Base-by-base conservation (phyloP, 1,140 invertebrate species). In the Diplogasteroides magnus region DNA sequence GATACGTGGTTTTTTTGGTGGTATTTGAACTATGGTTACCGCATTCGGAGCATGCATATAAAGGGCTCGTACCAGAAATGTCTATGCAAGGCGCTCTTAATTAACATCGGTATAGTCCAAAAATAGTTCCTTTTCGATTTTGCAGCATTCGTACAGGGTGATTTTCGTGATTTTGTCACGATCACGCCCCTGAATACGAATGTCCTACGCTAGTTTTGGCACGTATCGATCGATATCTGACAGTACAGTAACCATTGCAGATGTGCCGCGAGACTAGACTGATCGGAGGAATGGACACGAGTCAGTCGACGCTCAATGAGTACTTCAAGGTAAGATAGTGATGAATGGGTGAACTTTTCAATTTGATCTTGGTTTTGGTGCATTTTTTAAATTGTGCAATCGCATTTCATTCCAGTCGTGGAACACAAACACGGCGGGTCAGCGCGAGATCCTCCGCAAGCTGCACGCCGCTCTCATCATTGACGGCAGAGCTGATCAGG, bases 401-500 rank as follows among this genome's bases (percentile, higher is more conserved):
- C n/a, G n/a, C n/a, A n/a, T n/a, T n/a, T n/a, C 37, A 11, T 48
- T 48, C 6, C 37, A 48, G 57, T 28, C 26, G 1, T 72, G 70
- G 70, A 2, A 48, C 13, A 67, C 64, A 27, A 28, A 58, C 29
- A 59, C 62, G 11, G 60, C 67, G 26, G 60, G 48, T 13, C 67
- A 67, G n/a, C 58, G 64, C 11, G 31, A 32, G 32, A 72, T 67
- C 19, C 56, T 72, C 26, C 59, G 70, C 37, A 48, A 60, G n/a
- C 57, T 72, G 31, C 70, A 72, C 37, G 31, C 29, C 14, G 70
- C 70, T 28, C 70, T 72, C 31, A 59, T 72, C 26, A 31, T 31
- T 13, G 70, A 72, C 27, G 27, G 57, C 32, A 58, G 61, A 55
- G 64, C 65, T n/a, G 70, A 72, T 37, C 70, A 67, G n/a, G 70